Base-by-base conservation (phyloP, 2,888 invertebrate species). In the Mamestra brassicae region DNA sequence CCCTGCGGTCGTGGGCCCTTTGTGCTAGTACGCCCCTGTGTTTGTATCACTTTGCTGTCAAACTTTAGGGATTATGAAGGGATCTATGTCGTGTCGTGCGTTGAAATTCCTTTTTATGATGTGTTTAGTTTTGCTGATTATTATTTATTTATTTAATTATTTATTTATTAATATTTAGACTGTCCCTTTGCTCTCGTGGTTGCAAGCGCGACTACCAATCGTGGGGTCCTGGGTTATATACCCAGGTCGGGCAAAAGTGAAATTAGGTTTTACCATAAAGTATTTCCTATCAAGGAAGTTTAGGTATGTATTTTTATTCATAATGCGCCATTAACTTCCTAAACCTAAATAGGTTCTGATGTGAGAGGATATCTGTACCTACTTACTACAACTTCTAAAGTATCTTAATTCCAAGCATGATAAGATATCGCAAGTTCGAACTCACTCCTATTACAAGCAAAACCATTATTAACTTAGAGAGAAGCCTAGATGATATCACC, bases 1-100 rank as follows among this genome's bases (percentile, higher is more conserved):
- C 36, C 66, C 60, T 85, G 85, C 45, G 84, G 85, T 85, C 58
- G 11, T 5, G 60, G 55, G 66, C 76, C 76, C 80, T 82, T 82
- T 80, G 80, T 73, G 61, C 11, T 15, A 17, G 11, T 47, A 45
- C n/a, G 3, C 13, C 45, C 66, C 45, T 50, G 57, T 57, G 57
- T 81, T 74, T 81, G 68, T 74, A 65, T 74, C 74, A 70, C 74
- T 69, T 62, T 68, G 58, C 74, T 78, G 83, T 82, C 78, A 78
- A 81, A 81, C 63, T 78, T 82, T 64, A 71, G 47, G 78, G 70
- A 78, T 81, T 78, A 70, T 67, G 50, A 17, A 45, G 61, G 66
- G 55, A 60, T 70, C 50, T 55, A 73, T 70, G 60, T 54, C 65
- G 15, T 50, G 42, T 45, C 57, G 58, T 34, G 38, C 6, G 67